Evolutionary conservation across 1,140 invertebrate species (phyloP), one percentile per base, ranked within the genome.

Genomic region (Xylocopa sonorina): DNA sequence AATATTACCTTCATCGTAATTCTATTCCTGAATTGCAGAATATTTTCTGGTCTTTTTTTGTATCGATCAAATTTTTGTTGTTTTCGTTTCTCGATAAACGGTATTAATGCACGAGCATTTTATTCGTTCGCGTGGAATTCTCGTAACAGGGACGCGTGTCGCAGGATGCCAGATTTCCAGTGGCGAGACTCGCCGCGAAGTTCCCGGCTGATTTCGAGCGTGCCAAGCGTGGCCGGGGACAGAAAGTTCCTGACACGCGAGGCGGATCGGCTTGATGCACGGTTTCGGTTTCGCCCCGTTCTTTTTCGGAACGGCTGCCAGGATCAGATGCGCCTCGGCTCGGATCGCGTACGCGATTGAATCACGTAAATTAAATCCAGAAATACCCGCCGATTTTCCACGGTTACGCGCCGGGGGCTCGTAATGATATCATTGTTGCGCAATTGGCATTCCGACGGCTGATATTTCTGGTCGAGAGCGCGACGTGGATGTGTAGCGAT

Each of bases 211-310:
- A 71, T 43, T 57, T 57, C 24, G 27, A 38, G n/a, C 9, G 24
- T 18, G 67, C 18, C 51, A 16, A 57, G 24, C 14, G 24, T 27
- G 32, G 51, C 18, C 27, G 9, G 24, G 16, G 2, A 32, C 67
- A 41, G 50, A 43, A 57, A 71, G n/a, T 57, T 55, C 43, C 6
- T 58, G 24, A 24, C 38, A 34, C 27, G 6, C 7, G 18, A n/a
- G 27, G 7, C 53, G 32, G 27, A 72, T 72, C 69, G 34, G 58
- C 38, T 58, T 58, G 34, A 46, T 58, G 27, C 10, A 43, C 51
- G n/a, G 16, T 32, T 57, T 24, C 12, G 21, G n/a, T 41, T 29
- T n/a, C 50, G 32, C 41, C 34, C 6, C 18, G 3, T 29, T 51
- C n/a, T 68, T 53, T 53, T 38, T 24, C 38, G 46, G 32, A 48